Conservation (phyloP, 2,113 vertebrate genomes). For the Catagonus wagneri region DNA sequence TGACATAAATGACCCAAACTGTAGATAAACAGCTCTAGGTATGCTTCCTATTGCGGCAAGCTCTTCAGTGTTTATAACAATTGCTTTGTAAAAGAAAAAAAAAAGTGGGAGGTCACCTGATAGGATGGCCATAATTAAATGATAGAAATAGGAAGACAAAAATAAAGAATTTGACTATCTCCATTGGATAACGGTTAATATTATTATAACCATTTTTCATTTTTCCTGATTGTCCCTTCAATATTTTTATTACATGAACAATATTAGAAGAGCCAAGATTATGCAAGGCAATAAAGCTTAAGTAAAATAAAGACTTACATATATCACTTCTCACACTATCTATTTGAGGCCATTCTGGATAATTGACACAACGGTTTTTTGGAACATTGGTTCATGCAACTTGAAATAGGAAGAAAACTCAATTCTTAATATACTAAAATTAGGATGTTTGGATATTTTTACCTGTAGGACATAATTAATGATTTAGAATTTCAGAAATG, state of each 20-base stretch:
- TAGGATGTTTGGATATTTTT: neutral
- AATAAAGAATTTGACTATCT: no score
- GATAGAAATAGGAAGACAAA: no score
- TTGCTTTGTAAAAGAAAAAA: neutral
- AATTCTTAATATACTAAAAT: neutral
- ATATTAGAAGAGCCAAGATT: neutral
- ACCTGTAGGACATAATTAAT: neutral
- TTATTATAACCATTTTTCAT: neutral
- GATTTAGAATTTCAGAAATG: neutral
- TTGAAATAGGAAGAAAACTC: slow-evolving; percentile 14
- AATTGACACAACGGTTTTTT: neutral
- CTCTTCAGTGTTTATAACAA: neutral
- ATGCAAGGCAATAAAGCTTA: neutral
- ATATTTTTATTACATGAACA: neutral
- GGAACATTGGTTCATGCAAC: neutral
- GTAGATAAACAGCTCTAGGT: neutral
- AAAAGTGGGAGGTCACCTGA: neutral
- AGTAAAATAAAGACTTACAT: neutral
- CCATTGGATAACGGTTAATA: neutral
- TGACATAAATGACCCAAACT: neutral
- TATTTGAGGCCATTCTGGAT: neutral
- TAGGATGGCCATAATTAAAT: neutral
- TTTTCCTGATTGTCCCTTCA: neutral
- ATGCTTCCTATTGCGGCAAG: neutral
- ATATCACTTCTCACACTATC: neutral